A percentile compares a stretch with the other conserved stretches of the same genome.
Conservation (phyloP, 2,888 invertebrate genomes). For the Latrodectus hesperus region DNA sequence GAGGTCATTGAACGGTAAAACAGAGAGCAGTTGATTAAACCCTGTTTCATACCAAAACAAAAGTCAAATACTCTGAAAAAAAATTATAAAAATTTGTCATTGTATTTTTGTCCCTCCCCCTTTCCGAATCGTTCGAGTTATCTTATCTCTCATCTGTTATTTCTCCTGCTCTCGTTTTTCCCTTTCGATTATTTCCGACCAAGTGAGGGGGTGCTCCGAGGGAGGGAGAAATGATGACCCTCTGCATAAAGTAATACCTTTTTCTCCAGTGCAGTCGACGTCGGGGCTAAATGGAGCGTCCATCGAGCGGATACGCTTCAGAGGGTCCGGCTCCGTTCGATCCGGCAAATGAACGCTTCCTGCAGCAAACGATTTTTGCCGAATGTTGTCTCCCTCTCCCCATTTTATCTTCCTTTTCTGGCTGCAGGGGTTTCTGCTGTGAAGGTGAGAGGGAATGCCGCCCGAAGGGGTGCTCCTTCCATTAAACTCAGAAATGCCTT, state of each 20-base stretch:
- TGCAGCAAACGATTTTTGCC: conserved; percentile 22
- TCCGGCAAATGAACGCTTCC: conserved; percentile 46
- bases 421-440: neutral
- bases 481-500: neutral
- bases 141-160: too few relatives aligned
- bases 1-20: too few relatives aligned
- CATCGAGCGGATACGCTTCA: conserved; percentile 56
- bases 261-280: neutral
- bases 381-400: neutral
- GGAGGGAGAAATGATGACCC: neutral
- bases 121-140: too few relatives aligned
- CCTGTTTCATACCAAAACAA: too few relatives aligned
- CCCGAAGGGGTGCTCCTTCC: neutral
- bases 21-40: too few relatives aligned
- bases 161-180: neutral
- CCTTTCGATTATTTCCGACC: neutral
- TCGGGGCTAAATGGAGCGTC: conserved; percentile 44
- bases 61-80: too few relatives aligned
- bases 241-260: conserved; percentile 20
- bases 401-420: conserved; percentile 4
- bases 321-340: conserved; percentile 45
- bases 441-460: neutral
- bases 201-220: neutral
- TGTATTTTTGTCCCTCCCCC: too few relatives aligned
- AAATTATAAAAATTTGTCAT: too few relatives aligned